Evolutionary conservation across 30 jellyfish, hydroid and myxozoan species (phyloP).

Genomic region (Aurelia aurita complex sp. Pacific): DNA sequence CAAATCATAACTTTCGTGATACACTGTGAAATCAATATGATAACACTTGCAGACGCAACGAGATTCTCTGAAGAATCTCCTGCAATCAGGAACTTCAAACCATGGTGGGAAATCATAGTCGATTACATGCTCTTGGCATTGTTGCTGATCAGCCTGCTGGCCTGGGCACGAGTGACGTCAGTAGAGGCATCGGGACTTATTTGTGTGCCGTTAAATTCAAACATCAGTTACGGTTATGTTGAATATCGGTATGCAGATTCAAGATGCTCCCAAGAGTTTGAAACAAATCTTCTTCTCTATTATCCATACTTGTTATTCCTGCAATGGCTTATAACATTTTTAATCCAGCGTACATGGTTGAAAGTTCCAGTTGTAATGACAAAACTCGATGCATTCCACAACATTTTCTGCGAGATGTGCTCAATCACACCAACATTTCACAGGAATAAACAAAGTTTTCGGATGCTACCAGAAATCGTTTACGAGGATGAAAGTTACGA

Average conservation of each 20-base stretch:
- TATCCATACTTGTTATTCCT: constrained; percentile 68
- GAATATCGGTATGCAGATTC: constrained; percentile 74
- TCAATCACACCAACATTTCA: constrained; percentile 55
- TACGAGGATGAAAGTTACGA: constrained; percentile 53
- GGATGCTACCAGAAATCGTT: constrained; percentile 70
- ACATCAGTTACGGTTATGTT: constrained; percentile 44
- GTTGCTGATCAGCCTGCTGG: constrained; percentile 52
- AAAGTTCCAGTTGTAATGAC: constrained; percentile 80
- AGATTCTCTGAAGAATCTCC: constrained; percentile 65
- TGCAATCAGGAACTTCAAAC: constrained; percentile 63
- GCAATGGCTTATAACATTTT: constrained; percentile 66
- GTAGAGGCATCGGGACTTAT: constrained; percentile 77
- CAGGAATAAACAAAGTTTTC: constrained; percentile 38
- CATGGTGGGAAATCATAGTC: constrained; percentile 83
- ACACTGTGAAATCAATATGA: constrained; percentile 6
- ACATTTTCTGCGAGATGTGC: constrained; percentile 64
- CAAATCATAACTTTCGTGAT: too few species aligned
- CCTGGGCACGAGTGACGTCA: constrained; percentile 79
- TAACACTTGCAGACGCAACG: constrained; percentile 60
- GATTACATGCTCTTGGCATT: constrained; percentile 62
- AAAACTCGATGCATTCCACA: constrained; percentile 70
- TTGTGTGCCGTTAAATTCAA: constrained; percentile 51
- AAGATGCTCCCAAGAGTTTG: constrained; percentile 80
- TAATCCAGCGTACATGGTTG: constrained; percentile 73
- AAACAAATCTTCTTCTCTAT: constrained; percentile 58